Conservation (phyloP, 2,113 vertebrate species). For the Asarcornis scutulata region DNA sequence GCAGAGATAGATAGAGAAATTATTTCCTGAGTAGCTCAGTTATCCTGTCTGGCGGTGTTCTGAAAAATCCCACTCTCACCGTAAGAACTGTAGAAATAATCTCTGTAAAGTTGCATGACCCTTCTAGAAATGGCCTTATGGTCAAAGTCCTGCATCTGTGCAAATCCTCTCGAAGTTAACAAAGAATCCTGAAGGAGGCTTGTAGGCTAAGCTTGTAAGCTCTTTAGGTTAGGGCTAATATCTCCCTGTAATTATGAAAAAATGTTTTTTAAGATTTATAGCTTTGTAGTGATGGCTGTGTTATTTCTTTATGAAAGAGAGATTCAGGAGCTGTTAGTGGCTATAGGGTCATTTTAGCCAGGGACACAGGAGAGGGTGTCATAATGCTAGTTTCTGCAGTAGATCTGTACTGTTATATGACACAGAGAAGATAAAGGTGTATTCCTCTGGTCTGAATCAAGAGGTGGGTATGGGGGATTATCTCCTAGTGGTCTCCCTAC, state of each 20-base stretch:
- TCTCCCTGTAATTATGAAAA: not conserved
- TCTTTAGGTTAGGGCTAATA: not conserved
- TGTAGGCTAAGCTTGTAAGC: constrained; percentile 3
- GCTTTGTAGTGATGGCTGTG: not conserved
- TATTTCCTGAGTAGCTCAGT: not conserved
- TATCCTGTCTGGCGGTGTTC: not conserved
- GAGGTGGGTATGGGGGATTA: not conserved
- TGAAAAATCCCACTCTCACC: not conserved
- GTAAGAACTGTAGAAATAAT: not conserved
- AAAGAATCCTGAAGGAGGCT: constrained; percentile 25
- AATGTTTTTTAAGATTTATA: not conserved
- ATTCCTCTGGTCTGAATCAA: not conserved
- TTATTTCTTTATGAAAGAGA: not conserved
- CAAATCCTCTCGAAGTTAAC: not conserved
- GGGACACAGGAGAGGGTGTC: not conserved
- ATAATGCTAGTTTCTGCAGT: not conserved
- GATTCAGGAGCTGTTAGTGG: not conserved
- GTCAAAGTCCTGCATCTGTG: not conserved
- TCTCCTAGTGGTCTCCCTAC: not conserved
- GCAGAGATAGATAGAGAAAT: not conserved
- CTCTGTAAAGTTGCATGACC: not conserved
- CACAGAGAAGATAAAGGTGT: not conserved
- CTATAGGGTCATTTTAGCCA: rapidly evolving
- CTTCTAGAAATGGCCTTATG: constrained; percentile 2
- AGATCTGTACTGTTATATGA: not conserved